phyloP scores from a whole-genome alignment of 2,888 invertebrate species.

The Lampropteryx suffumata region DNA sequence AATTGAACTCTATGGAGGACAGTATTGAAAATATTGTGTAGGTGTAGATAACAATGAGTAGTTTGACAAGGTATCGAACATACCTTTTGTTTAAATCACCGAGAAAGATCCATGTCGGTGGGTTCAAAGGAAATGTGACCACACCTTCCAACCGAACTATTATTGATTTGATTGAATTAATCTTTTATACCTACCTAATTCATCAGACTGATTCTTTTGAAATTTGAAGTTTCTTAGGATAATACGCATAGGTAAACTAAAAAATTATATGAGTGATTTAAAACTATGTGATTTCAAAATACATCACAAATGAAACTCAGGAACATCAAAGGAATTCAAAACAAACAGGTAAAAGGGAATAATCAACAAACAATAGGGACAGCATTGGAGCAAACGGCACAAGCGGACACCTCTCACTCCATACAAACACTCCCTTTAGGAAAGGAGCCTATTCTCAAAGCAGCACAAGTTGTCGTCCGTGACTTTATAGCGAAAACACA shows the following conservation, averaged over 20 bases:
- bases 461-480: neutral
- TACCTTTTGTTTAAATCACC: conserved; percentile 54
- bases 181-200: too few species aligned
- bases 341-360: conserved; percentile 35
- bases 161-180: conserved; percentile 6
- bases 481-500: too few species aligned
- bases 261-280: too few species aligned
- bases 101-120: conserved; percentile 45
- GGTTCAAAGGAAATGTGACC: conserved; percentile 61
- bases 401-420: conserved; percentile 55
- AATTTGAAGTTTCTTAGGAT: neutral
- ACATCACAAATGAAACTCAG: conserved; percentile 33
- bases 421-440: conserved; percentile 39
- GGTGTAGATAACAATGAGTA: conserved; percentile 48
- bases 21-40: conserved; percentile 16
- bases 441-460: conserved; percentile 29
- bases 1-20: conserved; percentile 9
- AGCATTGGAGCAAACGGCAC: conserved; percentile 46
- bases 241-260: too few species aligned
- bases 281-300: conserved; percentile 26
- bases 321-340: conserved; percentile 19
- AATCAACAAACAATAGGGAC: conserved; percentile 50
- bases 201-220: neutral
- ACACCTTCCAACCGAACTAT: conserved; percentile 23
- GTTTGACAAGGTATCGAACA: conserved; percentile 56